Conservation (phyloP, 2,113 vertebrate species). For the Myrmecophaga tridactyla region DNA sequence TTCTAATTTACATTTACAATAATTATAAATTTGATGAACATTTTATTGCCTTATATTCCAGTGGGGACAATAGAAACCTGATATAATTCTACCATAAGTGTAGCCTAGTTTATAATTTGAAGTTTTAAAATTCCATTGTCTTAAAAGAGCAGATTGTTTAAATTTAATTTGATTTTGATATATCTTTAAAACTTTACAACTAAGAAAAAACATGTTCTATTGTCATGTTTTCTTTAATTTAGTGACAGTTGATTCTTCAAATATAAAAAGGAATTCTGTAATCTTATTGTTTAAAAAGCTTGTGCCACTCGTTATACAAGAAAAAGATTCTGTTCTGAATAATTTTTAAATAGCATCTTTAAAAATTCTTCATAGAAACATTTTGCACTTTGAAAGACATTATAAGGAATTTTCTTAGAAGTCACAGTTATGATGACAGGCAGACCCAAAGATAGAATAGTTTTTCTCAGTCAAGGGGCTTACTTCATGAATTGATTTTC, state of each 20-base stretch:
- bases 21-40: slow-evolving; percentile 4
- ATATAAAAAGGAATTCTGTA: background rate
- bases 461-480: background rate
- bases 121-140: background rate
- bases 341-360: slow-evolving; percentile 43
- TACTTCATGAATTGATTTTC: background rate
- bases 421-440: background rate
- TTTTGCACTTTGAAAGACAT: slow-evolving; percentile 32
- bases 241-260: background rate
- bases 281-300: background rate
- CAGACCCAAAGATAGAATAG: background rate
- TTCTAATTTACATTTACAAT: background rate
- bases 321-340: background rate
- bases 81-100: background rate
- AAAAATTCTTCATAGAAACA: background rate
- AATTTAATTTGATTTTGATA: slow-evolving; percentile 19
- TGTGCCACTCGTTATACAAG: background rate
- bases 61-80: background rate
- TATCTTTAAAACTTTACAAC: slow-evolving; percentile 22
- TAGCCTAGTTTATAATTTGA: slow-evolving; percentile 24
- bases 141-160: background rate
- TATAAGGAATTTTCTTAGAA: slow-evolving; percentile 4
- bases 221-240: background rate
- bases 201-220: background rate
- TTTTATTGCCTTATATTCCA: slow-evolving; percentile 21